A percentile compares a stretch with the other conserved stretches of the same genome.
Conservation (phyloP, 2,113 vertebrate species). For the Morphnarchus princeps region DNA sequence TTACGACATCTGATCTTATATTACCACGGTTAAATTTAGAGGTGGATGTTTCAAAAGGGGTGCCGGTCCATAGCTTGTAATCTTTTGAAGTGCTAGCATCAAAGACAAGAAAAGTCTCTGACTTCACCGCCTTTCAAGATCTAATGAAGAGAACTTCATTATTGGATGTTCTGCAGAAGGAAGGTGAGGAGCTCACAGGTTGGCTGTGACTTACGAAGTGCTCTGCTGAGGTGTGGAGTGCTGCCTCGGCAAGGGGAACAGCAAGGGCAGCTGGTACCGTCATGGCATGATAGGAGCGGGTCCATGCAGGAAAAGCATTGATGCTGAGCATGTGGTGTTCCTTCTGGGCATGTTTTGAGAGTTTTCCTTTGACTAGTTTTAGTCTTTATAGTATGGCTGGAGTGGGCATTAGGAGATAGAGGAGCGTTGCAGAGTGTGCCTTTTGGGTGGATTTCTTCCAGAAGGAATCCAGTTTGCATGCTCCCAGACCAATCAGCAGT, state of each 20-base stretch:
- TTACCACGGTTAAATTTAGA: not conserved
- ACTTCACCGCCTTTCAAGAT: not conserved
- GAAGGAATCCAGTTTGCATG: fast-evolving
- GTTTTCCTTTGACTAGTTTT: too few relatives aligned
- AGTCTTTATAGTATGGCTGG: not conserved
- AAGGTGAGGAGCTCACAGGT: not conserved
- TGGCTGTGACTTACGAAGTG: not conserved
- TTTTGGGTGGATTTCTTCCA: not conserved
- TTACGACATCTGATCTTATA: not conserved
- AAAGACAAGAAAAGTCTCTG: not conserved
- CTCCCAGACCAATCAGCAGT: fast-evolving
- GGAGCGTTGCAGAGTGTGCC: not conserved
- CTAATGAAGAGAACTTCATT: not conserved
- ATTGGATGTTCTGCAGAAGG: not conserved
- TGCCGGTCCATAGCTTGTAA: not conserved
- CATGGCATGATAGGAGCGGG: fast-evolving
- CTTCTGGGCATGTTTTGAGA: not conserved
- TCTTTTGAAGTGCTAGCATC: not conserved
- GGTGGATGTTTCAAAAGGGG: not conserved
- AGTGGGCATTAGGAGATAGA: not conserved
- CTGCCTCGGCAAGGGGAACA: not conserved
- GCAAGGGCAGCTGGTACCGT: fast-evolving
- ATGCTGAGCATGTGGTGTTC: fast-evolving
- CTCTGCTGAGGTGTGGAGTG: not conserved
- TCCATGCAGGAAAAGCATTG: fast-evolving